Evolutionary conservation across 2,888 invertebrate genomes (phyloP).

Genomic region (Elmis aenea): DNA sequence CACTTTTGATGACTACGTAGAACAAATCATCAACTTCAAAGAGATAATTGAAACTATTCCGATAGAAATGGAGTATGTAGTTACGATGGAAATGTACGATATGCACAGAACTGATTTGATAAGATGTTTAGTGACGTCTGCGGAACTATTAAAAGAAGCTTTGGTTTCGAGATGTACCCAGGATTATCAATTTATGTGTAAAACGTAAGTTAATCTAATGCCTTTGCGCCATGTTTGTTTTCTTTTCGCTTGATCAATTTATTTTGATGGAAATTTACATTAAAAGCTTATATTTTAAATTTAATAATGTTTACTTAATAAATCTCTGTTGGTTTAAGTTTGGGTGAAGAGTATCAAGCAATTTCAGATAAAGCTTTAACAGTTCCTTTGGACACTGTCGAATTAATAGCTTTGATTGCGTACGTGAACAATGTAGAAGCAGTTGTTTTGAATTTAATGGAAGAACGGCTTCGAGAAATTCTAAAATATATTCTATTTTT

Average conservation of each 20-base stretch:
- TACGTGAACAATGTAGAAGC: conserved; percentile 74
- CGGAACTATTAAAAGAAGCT: conserved; percentile 62
- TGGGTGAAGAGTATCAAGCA: conserved; percentile 77
- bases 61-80: conserved; percentile 55
- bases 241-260: neutral
- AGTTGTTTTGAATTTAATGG: conserved; percentile 65
- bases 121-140: conserved; percentile 61
- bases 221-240: too few species aligned
- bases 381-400: conserved; percentile 77
- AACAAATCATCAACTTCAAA: conserved; percentile 58
- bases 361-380: conserved; percentile 76
- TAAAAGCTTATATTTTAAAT: neutral
- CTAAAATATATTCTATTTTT: conserved; percentile 76
- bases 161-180: conserved; percentile 70
- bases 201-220: conserved; percentile 67
- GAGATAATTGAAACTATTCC: conserved; percentile 60
- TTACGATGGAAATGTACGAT: conserved; percentile 78
- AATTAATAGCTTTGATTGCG: conserved; percentile 75
- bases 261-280: too few species aligned
- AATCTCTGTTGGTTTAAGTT: conserved; percentile 49
- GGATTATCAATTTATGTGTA: conserved; percentile 75
- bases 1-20: conserved; percentile 60
- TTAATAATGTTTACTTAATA: neutral
- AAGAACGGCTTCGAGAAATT: conserved; percentile 61
- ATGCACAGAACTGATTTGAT: conserved; percentile 78